These are phyloP conservation scores for Dichetophora obliterata DNA, from an alignment of 2,888 invertebrate genomes.

Conservation along the genomic window DNA sequence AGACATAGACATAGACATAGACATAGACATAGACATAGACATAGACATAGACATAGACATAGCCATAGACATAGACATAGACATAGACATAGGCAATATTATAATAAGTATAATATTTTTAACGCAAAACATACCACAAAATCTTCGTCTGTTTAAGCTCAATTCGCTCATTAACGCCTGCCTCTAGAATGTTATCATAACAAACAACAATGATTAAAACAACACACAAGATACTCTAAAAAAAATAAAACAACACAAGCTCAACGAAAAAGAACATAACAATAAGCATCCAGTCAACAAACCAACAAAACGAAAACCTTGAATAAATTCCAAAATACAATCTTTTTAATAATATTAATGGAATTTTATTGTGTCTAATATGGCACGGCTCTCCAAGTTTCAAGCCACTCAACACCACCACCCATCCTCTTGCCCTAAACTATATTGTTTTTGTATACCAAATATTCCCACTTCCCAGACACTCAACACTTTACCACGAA, in stretches of 20 bases:
- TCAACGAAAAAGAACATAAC: slow-evolving; percentile 17
- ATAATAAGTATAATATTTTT: no score
- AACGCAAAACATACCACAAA: no score
- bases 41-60: no score
- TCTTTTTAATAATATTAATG: slow-evolving; percentile 48
- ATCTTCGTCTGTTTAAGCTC: no score
- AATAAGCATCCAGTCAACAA: slow-evolving; percentile 1
- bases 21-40: no score
- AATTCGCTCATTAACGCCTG: background rate
- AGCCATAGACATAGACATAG: no score
- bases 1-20: no score
- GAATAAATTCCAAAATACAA: slow-evolving; percentile 44
- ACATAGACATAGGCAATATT: no score
- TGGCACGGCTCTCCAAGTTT: slow-evolving; percentile 27
- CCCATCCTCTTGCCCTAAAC: background rate
- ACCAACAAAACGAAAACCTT: slow-evolving; percentile 3
- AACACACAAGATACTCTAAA: background rate
- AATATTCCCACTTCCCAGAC: background rate
- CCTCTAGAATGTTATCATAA: background rate
- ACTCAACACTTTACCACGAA: background rate
- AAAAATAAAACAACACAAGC: background rate
- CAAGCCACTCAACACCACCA: background rate
- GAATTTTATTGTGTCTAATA: slow-evolving; percentile 49
- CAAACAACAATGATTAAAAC: background rate
- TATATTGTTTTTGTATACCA: background rate